A percentile compares a stretch with the other conserved stretches of the same genome.
Conservation (phyloP, 2,888 invertebrate genomes). For the Lycia hirtaria region DNA sequence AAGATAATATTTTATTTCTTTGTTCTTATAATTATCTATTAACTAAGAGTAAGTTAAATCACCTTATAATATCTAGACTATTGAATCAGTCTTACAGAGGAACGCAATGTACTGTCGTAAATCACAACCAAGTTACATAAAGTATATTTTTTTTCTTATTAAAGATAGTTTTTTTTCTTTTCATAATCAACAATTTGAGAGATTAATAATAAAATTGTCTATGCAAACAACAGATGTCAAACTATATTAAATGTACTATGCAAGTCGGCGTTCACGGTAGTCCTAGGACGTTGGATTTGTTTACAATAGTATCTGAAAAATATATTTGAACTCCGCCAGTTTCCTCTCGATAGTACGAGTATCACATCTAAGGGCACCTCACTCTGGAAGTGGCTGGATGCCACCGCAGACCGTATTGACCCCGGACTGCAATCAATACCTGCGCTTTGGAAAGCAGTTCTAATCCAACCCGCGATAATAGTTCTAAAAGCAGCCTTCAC, state of each 20-base stretch:
- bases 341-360: neutral
- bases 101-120: too few species aligned
- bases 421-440: neutral
- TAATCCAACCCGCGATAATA: slow-evolving; percentile 2
- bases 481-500: slow-evolving; percentile 1
- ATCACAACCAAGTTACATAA: too few species aligned
- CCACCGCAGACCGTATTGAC: slow-evolving; percentile 10
- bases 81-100: too few species aligned
- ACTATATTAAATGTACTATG: neutral
- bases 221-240: too few species aligned
- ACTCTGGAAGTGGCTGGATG: neutral
- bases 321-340: neutral
- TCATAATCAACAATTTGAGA: too few species aligned
- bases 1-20: too few species aligned
- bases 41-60: too few species aligned
- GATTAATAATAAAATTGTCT: too few species aligned
- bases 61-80: too few species aligned
- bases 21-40: too few species aligned
- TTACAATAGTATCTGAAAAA: slow-evolving; percentile 7
- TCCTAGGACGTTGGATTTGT: neutral
- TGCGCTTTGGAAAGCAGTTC: neutral
- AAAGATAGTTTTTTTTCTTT: too few species aligned
- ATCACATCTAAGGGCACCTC: slow-evolving; percentile 4
- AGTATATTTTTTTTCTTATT: too few species aligned
- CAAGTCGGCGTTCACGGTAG: neutral